These are phyloP conservation scores for Trichogramma evanescens DNA, from an alignment of 2,888 invertebrate species.

Conservation along the genomic window DNA sequence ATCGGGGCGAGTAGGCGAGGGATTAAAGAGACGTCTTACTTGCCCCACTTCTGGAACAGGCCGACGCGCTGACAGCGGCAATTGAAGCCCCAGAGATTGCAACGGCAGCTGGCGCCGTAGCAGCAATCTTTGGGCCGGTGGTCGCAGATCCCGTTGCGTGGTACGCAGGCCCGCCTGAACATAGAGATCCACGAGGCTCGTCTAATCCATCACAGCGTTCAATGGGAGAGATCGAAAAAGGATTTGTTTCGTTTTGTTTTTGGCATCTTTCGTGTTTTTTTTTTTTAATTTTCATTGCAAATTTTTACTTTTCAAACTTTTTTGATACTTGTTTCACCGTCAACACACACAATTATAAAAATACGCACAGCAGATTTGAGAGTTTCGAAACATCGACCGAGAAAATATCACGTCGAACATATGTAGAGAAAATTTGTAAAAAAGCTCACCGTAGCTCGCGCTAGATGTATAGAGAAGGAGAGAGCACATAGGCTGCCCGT, in stretches of 20 bases:
- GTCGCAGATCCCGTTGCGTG: conserved; percentile 77
- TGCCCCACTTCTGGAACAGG: conserved; percentile 79
- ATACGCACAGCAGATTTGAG: background rate
- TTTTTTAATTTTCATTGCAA: background rate
- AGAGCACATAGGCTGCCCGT: background rate
- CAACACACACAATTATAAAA: background rate
- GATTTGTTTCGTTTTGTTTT: conserved; percentile 17
- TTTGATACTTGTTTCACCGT: background rate
- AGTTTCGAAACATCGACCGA: background rate
- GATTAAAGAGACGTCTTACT: conserved; percentile 40
- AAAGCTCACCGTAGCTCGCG: background rate
- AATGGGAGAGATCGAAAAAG: conserved; percentile 42
- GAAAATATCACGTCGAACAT: background rate
- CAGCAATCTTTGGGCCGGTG: conserved; percentile 80
- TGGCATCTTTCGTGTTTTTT: background rate
- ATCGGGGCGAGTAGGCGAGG: background rate
- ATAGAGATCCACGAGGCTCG: conserved; percentile 76
- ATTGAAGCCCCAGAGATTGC: conserved; percentile 84
- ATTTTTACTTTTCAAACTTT: background rate
- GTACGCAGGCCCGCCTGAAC: conserved; percentile 77
- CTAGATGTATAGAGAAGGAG: background rate
- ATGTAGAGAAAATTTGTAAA: background rate
- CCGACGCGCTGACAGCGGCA: conserved; percentile 84
- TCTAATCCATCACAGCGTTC: conserved; percentile 49
- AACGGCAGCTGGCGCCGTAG: conserved; percentile 77